Conservation (phyloP, 2,113 vertebrate genomes). For the Tringa solitaria region DNA sequence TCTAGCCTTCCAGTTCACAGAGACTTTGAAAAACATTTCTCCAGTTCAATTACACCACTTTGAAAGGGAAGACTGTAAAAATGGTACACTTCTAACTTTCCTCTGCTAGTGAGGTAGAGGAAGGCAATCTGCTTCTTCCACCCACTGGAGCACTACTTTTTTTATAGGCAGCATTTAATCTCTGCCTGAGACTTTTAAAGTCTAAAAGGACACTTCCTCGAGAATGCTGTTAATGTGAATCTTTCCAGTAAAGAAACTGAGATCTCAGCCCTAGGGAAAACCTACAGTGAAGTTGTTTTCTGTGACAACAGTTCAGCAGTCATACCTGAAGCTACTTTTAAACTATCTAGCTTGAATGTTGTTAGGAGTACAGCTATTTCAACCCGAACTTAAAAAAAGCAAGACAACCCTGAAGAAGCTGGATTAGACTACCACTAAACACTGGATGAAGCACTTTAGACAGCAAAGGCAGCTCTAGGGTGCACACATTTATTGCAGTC, state of each 20-base stretch:
- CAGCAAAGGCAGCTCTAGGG: neutral
- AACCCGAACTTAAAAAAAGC: neutral
- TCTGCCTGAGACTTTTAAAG: neutral
- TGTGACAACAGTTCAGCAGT: neutral
- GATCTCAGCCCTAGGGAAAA: neutral
- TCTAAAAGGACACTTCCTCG: neutral
- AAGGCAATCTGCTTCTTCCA: neutral
- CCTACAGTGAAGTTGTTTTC: neutral
- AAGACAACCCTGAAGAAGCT: neutral
- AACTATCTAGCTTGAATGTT: neutral
- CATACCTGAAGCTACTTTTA: neutral
- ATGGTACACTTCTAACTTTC: neutral
- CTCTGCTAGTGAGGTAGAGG: neutral
- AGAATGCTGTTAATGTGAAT: neutral
- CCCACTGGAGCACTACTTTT: neutral
- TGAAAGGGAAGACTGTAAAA: neutral
- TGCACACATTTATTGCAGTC: neutral
- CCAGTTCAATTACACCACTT: neutral
- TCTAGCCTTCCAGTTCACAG: neutral
- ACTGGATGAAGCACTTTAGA: neutral
- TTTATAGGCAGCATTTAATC: neutral
- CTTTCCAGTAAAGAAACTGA: neutral
- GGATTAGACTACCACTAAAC: neutral
- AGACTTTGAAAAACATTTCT: neutral
- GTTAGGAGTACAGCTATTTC: neutral